Base-by-base conservation (phyloP, 2,888 invertebrate genomes). In the Phengaris arion region DNA sequence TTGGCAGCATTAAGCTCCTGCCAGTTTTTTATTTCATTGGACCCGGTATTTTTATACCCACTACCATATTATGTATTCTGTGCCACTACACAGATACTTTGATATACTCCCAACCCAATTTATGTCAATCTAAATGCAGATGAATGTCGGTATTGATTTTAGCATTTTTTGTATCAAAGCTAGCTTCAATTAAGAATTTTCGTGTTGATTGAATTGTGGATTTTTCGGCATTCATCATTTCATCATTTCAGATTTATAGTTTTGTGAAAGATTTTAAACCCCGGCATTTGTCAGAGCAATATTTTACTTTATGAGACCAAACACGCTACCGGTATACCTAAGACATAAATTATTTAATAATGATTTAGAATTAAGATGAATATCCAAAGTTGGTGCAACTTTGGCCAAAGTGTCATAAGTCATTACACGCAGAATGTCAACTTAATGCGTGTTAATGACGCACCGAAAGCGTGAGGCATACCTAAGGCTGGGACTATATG, bases 61-160 rank as follows among this genome's bases (percentile, higher is more conserved):
- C 10, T 35, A 4, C 12, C 22, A 22, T 22, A 22, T 22, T 22
- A 22, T 22, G 22, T 22, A 22, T 22, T 22, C 22, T 22, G 22
- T 22, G 22, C 22, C 22, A 22, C 22, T 22, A 22, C 22, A 22
- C 22, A 6, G 10, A 13, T 45, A 64, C 64, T 64, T 12, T 64
- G 10, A 64, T 64, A 35, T 59, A n/a, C 22, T 64, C 64, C 12
- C 35, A 45, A 22, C 22, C 35, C 59, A 22, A 64, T 64, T 64
- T 64, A 64, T 45, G 64, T 45, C 64, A 45, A 45, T 64, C 64
- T 45, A 35, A 64, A 64, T 64, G 35, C 64, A 64, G 64, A 45
- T 64, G 64, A 45, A 64, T 12, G 64, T 45, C 64, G 64, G 35
- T 64, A 64, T 64, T 64, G 35, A 64, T 64, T 64, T 64, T 22